Base-by-base conservation (phyloP, 2,797 vertebrate species). In the Gallinago solitaria region DNA sequence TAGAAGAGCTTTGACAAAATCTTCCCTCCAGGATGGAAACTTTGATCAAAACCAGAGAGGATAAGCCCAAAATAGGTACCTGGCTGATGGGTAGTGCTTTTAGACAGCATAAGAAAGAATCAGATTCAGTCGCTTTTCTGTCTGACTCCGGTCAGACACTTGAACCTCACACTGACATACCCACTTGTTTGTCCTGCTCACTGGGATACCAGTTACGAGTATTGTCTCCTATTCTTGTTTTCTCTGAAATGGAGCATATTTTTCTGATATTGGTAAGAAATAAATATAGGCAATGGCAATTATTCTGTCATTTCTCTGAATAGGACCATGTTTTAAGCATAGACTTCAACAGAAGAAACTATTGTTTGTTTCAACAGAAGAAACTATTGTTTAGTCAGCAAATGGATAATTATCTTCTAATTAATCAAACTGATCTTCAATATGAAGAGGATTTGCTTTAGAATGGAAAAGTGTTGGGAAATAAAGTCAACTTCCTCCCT, bases 401-500 rank as follows among this genome's bases (percentile, higher is more conserved):
- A 90, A 94, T 63, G 39, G 70, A 56, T 56, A 82, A 91, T 89
- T 87, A 71, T 60, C 39, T 78, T 89, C 60, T 83, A 96, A 94
- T 81, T 68, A 93, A 85, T 92, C 89, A 92, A 93, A 85, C 18
- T 37, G 45, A 90, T 71, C 43, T 73, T 96, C 71, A 90, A 77
- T 90, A 32, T 91, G 87, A 91, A 91, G 59, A 85, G 70, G 86
- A 79, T 93, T 93, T 87, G 15, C 61, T 93, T 89, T 92, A 89
- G 70, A 94, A 94, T 59, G 25, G 84, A 93, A 91, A 93, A 93
- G 37, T 59, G n/a, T 93, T 95, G 83, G 61, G 84, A 94, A 95
- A 97, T n/a, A 75, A 84, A 95, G 54, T 74, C 83, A 93, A 24
- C 45, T 68, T 88, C 82, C 64, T 89, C 65, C 59, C 65, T 77